phyloP scores from a whole-genome alignment of 2,888 invertebrate species.

The Drosophila cognata region DNA sequence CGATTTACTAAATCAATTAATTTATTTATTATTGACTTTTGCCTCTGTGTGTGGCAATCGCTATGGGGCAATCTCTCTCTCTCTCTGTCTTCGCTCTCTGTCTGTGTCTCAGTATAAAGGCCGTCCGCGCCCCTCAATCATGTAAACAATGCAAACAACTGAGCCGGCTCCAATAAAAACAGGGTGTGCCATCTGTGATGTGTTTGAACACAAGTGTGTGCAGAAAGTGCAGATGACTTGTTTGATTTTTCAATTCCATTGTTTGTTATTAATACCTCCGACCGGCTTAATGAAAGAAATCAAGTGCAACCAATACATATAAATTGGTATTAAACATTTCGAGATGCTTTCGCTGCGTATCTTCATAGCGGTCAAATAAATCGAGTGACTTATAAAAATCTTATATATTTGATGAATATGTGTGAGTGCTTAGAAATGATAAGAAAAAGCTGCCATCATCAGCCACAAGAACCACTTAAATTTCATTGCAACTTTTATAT shows the following conservation, averaged over 20 bases:
- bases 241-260: constrained; percentile 1
- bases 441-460: neutral
- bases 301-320: constrained; percentile 10
- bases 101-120: constrained; percentile 43
- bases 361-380: neutral
- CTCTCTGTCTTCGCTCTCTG: constrained; percentile 48
- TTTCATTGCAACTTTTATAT: neutral
- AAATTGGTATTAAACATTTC: neutral
- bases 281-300: neutral
- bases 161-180: constrained; percentile 46
- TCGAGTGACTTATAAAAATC: neutral
- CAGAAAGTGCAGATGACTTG: constrained; percentile 4
- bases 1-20: constrained; percentile 74
- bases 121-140: constrained; percentile 38
- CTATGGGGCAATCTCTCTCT: constrained; percentile 59
- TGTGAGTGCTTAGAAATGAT: neutral
- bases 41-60: constrained; percentile 65
- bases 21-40: constrained; percentile 68
- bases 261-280: neutral
- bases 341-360: neutral
- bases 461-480: neutral
- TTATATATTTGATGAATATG: neutral
- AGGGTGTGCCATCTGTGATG: constrained; percentile 35
- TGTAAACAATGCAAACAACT: constrained; percentile 59
- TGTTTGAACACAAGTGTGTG: neutral